Percentiles rank a stretch among this genome's conserved stretches.
Conservation (phyloP, 2,113 vertebrate species). For the Anarhynchus alexandrinus region DNA sequence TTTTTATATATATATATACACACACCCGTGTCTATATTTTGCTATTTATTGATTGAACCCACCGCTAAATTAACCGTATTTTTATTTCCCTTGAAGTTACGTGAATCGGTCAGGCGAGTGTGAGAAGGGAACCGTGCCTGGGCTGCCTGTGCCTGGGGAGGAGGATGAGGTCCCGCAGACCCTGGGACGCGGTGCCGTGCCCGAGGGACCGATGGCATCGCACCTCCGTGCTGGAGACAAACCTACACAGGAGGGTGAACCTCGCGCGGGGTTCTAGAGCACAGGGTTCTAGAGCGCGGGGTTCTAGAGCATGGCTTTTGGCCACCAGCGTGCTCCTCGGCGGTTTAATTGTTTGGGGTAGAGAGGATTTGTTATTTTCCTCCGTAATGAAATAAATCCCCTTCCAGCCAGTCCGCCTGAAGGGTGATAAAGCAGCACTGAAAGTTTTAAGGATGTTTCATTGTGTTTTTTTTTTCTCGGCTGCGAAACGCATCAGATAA, state of each 20-base stretch:
- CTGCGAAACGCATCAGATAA: constrained; percentile 12
- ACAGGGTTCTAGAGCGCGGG: accelerated
- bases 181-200: too few relatives aligned
- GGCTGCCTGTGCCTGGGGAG: too few relatives aligned
- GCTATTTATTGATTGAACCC: neutral
- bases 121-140: too few relatives aligned
- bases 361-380: neutral
- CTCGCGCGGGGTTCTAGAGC: accelerated
- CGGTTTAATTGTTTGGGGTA: neutral
- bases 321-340: accelerated
- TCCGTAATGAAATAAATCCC: neutral
- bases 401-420: neutral
- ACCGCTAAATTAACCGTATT: accelerated
- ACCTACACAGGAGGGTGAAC: accelerated
- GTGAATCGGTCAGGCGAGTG: too few relatives aligned
- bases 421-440: neutral
- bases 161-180: too few relatives aligned
- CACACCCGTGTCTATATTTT: neutral
- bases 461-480: neutral
- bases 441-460: neutral
- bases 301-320: accelerated
- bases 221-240: accelerated
- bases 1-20: too few relatives aligned
- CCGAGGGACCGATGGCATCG: too few relatives aligned
- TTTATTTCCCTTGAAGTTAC: neutral